Conservation (phyloP, 2,113 vertebrate species). For the Micromys minutus region DNA sequence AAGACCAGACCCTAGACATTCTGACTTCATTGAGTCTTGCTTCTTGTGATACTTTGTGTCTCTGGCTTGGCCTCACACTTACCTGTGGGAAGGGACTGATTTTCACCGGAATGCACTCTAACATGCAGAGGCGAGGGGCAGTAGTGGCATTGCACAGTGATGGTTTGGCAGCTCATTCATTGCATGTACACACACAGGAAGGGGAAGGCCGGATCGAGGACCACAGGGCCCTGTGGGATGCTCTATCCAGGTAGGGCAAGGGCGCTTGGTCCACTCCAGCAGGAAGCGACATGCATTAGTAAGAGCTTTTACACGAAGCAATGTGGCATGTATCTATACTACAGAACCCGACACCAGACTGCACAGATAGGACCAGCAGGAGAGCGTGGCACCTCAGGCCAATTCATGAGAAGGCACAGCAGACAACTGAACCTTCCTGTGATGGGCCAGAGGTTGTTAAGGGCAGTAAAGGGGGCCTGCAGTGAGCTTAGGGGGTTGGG, state of each 20-base stretch:
- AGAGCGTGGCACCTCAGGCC: constrained; percentile 27
- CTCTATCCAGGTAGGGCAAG: not conserved
- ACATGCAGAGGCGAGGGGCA: constrained; percentile 5
- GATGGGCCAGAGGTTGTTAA: constrained; percentile 11
- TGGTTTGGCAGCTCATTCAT: not conserved
- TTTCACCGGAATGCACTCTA: not conserved
- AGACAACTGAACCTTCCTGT: not conserved
- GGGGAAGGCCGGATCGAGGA: not conserved
- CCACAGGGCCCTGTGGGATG: not conserved
- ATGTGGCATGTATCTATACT: constrained; percentile 33
- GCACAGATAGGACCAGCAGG: constrained; percentile 46
- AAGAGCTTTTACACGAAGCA: constrained; percentile 57
- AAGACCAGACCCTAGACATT: not conserved
- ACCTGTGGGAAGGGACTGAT: not conserved
- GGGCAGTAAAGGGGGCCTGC: not conserved
- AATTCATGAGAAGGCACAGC: not conserved
- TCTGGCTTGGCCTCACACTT: constrained; percentile 42
- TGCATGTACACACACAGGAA: not conserved
- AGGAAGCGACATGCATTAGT: constrained; percentile 75
- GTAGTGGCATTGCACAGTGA: not conserved
- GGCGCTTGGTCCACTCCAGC: constrained; percentile 29
- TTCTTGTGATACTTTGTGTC: not conserved
- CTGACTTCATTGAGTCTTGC: not conserved
- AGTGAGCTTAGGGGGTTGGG: not conserved
- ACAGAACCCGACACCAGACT: constrained; percentile 37